A percentile compares a stretch with the other conserved stretches of the same genome.
Evolutionary conservation across 2,888 invertebrate genomes (phyloP).

Genomic region (Helleia helle): DNA sequence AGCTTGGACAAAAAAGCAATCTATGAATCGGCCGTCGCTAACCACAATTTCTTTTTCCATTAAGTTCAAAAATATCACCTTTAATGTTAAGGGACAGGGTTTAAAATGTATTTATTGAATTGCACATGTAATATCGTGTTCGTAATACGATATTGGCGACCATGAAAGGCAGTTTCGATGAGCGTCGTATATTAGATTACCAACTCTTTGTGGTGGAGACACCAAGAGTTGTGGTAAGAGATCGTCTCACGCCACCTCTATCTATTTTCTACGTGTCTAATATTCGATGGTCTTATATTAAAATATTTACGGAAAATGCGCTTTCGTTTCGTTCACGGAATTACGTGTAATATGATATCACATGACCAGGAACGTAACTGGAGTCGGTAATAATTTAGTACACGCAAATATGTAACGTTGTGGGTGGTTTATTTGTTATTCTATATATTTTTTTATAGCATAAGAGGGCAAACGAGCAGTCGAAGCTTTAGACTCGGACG

Average conservation of each 20-base stretch:
- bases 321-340: neutral
- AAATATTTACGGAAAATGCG: neutral
- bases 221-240: slow-evolving; percentile 60
- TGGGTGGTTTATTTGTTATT: neutral
- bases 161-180: slow-evolving; percentile 68
- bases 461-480: no score
- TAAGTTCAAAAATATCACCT: slow-evolving; percentile 10
- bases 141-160: slow-evolving; percentile 62
- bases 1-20: slow-evolving; percentile 62
- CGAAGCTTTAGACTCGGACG: no score
- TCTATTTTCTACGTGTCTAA: slow-evolving; percentile 34
- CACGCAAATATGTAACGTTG: no score
- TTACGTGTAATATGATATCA: no score
- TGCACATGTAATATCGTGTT: slow-evolving; percentile 16
- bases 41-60: slow-evolving; percentile 29
- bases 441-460: no score
- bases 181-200: slow-evolving; percentile 71
- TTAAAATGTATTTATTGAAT: slow-evolving; percentile 26
- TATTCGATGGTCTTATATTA: slow-evolving; percentile 2
- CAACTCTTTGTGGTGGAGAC: slow-evolving; percentile 65
- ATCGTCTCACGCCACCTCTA: slow-evolving; percentile 59
- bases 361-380: no score
- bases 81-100: slow-evolving; percentile 21
- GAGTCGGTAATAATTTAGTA: no score
- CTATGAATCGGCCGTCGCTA: slow-evolving; percentile 53